Percentiles rank a stretch among this genome's conserved stretches.
Evolutionary conservation across 2,113 vertebrate genomes (phyloP).

Genomic region (Phasianus colchicus): DNA sequence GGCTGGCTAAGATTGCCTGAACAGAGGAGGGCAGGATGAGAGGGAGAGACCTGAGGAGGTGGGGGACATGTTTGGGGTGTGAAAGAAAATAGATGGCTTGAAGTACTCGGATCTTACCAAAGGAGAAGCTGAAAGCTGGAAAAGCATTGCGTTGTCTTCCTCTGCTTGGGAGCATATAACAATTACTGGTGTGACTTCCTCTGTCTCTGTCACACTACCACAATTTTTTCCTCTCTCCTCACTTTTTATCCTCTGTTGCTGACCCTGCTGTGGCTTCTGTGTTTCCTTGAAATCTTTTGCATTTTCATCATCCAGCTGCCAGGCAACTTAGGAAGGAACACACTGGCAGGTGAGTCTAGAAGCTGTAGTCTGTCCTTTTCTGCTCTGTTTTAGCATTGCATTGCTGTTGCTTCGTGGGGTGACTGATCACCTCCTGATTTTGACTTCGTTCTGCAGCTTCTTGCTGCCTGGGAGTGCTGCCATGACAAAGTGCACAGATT

Average conservation of each 20-base stretch:
- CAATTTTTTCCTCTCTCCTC: background rate
- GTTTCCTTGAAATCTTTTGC: background rate
- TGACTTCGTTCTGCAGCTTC: background rate
- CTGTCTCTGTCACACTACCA: background rate
- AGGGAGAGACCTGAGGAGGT: background rate
- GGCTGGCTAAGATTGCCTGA: slow-evolving; percentile 87
- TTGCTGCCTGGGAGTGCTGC: background rate
- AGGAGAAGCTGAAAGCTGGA: background rate
- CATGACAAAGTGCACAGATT: background rate
- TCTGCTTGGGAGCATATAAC: background rate
- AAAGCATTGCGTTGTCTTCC: background rate
- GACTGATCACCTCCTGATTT: rapidly evolving
- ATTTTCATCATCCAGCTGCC: background rate
- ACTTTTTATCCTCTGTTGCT: background rate
- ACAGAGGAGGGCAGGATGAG: background rate
- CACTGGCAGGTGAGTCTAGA: background rate
- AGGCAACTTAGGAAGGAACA: background rate
- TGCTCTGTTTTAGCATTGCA: background rate
- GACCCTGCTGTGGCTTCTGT: background rate
- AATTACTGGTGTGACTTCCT: background rate
- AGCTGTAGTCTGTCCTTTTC: background rate
- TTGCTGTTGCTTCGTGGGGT: background rate
- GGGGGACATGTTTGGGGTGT: background rate
- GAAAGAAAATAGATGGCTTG: background rate
- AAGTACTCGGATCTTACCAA: background rate